Evolutionary conservation across 2,113 vertebrate genomes (phyloP), one percentile per base, ranked within the genome.

Genomic region (Aix galericulata): DNA sequence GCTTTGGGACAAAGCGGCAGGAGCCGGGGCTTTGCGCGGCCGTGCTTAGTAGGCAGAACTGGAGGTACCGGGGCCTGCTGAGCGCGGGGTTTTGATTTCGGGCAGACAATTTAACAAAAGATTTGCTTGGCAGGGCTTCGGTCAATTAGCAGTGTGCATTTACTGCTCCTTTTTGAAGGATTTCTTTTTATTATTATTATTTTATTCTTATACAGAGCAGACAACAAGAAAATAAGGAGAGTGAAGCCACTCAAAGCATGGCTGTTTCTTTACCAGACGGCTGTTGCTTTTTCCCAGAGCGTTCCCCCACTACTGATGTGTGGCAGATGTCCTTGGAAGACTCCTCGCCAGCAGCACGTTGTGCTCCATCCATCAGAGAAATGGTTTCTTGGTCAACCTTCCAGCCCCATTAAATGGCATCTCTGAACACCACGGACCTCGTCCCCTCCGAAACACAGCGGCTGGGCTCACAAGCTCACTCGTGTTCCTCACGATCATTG

Each of bases 101-200:
- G 96, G 82, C 97, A 96, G 94, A 98, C 85, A 71, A 82, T 88
- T 85, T 74, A 96, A 97, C 98, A 99, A 99, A 98, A 97, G 98
- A 98, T 98, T 98, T 97, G 98, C 98, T 98, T 97, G 96, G 97
- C 97, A 98, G 88, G 97, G 96, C 97, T 97, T 98, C 96, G 95
- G 93, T 85, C 40, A 21, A 83, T 97, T 95, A 96, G 97, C 89
- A 38, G 72, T 90, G 95, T 94, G 67, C 82, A 95, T 82, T 93
- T 88, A 62, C 72, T 14, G 50, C 92, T 97, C 97, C 96, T 97
- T 93, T 96, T 97, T 87, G 88, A 86, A 90, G 77, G 11, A 74
- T 18, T 48, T 63, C 2, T 71, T 44, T 76, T 36, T 9, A 12
- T 55, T 69, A 48, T 46, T 48, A 14, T 50, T 68, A 44, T 72